Percentiles rank a stretch among this genome's conserved stretches.
phyloP scores from a whole-genome alignment of 2,888 invertebrate species.

The Opisthograptis luteolata region DNA sequence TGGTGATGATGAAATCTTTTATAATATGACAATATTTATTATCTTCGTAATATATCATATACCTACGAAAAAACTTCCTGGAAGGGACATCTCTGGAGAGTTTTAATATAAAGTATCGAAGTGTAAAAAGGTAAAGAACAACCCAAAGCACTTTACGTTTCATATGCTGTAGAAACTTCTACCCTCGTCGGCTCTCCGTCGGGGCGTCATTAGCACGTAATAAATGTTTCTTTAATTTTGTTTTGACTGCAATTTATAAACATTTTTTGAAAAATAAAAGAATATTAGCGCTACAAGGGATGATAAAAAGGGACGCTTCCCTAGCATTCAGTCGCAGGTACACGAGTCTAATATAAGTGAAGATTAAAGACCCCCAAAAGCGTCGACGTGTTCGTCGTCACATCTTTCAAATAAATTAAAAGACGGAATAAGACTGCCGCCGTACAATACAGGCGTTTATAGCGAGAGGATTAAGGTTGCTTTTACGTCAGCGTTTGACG shows the following conservation, averaged over 20 bases:
- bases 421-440: constrained; percentile 48
- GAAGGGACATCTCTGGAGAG: constrained; percentile 6
- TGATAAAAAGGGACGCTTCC: constrained; percentile 17
- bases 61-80: neutral
- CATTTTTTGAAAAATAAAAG: constrained; percentile 15
- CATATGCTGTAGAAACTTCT: constrained; percentile 18
- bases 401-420: constrained; percentile 64
- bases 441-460: constrained; percentile 50
- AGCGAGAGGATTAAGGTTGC: constrained; percentile 40
- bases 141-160: constrained; percentile 16
- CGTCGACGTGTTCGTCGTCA: constrained; percentile 54
- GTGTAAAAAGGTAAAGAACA: constrained; percentile 20
- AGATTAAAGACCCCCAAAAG: constrained; percentile 60
- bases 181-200: constrained; percentile 6
- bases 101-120: constrained; percentile 13
- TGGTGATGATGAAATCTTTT: no score
- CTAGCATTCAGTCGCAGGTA: constrained; percentile 33
- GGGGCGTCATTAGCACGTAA: constrained; percentile 16
- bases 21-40: no score
- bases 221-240: constrained; percentile 24
- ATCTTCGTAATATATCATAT: constrained; percentile 1
- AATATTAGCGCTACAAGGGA: constrained; percentile 10
- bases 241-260: constrained; percentile 17
- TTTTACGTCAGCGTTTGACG: constrained; percentile 44
- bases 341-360: constrained; percentile 52